Evolutionary conservation across 1,140 invertebrate genomes (phyloP).

Genomic region (Melanaphis sacchari): DNA sequence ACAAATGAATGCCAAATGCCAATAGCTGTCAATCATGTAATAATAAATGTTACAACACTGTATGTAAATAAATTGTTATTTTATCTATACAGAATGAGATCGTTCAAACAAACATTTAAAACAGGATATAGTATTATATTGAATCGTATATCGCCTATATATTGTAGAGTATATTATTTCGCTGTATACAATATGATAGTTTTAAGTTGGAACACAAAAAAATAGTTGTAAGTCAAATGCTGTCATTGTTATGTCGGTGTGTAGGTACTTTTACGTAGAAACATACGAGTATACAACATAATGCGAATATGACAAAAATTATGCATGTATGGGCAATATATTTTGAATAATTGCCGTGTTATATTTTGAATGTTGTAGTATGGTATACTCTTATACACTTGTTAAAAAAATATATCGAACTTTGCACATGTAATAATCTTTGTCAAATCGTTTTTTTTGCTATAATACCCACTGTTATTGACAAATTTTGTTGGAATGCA

Average conservation of each 20-base stretch:
- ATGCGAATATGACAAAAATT: background rate
- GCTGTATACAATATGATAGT: background rate
- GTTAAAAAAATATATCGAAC: background rate
- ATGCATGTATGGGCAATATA: background rate
- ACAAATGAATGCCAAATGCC: too few relatives aligned
- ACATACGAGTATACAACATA: too few relatives aligned
- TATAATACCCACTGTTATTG: background rate
- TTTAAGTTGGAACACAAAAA: background rate
- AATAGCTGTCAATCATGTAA: too few relatives aligned
- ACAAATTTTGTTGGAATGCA: background rate
- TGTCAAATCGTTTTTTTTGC: background rate
- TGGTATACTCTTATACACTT: background rate
- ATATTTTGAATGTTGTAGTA: background rate
- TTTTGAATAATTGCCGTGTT: background rate
- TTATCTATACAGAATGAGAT: background rate
- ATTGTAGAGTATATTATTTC: background rate
- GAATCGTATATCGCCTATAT: background rate
- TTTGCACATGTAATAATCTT: background rate
- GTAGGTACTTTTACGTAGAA: background rate
- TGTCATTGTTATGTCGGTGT: background rate
- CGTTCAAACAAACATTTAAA: background rate
- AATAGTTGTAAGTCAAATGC: slow-evolving; percentile 4
- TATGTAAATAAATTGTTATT: background rate
- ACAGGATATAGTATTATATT: background rate
- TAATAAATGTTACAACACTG: background rate